Base-by-base conservation (phyloP, 2,113 vertebrate species). In the Poecilia latipinna region DNA sequence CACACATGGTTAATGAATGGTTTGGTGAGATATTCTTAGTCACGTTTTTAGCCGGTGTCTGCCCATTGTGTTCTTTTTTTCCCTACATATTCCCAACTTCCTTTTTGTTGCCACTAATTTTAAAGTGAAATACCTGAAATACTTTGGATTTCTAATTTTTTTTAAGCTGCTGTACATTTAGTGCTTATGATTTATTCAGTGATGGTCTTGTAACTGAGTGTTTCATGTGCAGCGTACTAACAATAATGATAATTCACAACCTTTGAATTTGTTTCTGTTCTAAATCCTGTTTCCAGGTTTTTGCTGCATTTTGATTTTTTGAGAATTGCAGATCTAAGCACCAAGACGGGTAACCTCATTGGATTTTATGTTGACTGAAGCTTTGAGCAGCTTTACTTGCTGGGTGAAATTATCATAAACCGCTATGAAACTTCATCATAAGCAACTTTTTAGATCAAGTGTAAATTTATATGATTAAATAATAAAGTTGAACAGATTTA, bases 11-110 rank as follows among this genome's bases (percentile, higher is more conserved):
- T 75, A 78, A 80, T 78, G 76, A 61, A 29, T 71, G 72, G 72
- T 65, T 74, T 3, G 65, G 69, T 73, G 51, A 54, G 48, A 22
- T 89, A 91, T 90, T 92, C 91, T 89, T 88, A 88, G 84, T 80
- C 77, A 78, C 39, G 70, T 67, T 81, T 84, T 37, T 68, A 75
- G 19, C 60, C 60, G 54, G 76, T 83, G 66, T 32, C 42, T 57
- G 29, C 51, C 71, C 57, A 32, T 76, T 69, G 78, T 61, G 44
- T 63, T 67, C 62, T 5, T 17, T 29, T 35, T 64, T n/a, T 65
- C 17, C 35, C 35, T 10, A 28, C 51, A n/a, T n/a, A 10, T n/a
- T 10, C 3, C 51, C 19, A 57, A 57, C 19, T 57, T n/a, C 51
- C 22, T 28, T 8, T 10, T 78, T 72, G 12, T 70, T 6, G 32